Base-by-base conservation (phyloP, 2,797 vertebrate genomes). In the Periophthalmus magnuspinnatus region DNA sequence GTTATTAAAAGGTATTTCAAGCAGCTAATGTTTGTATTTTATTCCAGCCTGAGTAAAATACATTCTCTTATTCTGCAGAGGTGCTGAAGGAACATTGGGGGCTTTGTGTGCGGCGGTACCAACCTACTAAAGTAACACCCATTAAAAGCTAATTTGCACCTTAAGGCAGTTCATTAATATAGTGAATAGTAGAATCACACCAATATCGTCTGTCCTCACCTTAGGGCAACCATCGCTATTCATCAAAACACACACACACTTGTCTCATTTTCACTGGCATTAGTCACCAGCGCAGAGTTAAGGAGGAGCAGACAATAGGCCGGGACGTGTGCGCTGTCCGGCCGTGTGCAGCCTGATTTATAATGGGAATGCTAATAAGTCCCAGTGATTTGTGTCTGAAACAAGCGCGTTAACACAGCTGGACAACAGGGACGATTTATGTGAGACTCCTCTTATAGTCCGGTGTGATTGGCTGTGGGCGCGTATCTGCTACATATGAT, bases 81-180 rank as follows among this genome's bases (percentile, higher is more conserved):
- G 93, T 87, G 88, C 81, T 91, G 90, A 84, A 91, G 84, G 84
- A 93, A 90, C 82, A 85, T 62, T 88, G 86, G 90, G n/a, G 74
- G 71, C 87, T 86, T 87, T 89, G 89, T 86, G 81, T 91, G 90
- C 91, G 91, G 83, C 85, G 91, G 91, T 90, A 89, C 84, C 55
- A 74, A 84, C 92, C 90, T 90, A 69, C 90, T 92, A 95, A 95
- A 95, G 94, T 96, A 96, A 97, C 96, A 97, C 96, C 96, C 96
- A 97, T 97, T 98, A 98, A 95, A 95, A 95, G 88, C 91, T 95
- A 93, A 96, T 98, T 98, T 96, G 94, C 97, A 97, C 96, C 95
- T 96, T 88, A 91, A 96, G 96, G 96, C 96, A 95, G 93, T 97
- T 98, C 96, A 97, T 98, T 98, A 98, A 95, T 96, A 95, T 94